These are phyloP conservation scores for Dryobates pubescens DNA, from an alignment of 2,797 vertebrate species.

Conservation along the genomic window DNA sequence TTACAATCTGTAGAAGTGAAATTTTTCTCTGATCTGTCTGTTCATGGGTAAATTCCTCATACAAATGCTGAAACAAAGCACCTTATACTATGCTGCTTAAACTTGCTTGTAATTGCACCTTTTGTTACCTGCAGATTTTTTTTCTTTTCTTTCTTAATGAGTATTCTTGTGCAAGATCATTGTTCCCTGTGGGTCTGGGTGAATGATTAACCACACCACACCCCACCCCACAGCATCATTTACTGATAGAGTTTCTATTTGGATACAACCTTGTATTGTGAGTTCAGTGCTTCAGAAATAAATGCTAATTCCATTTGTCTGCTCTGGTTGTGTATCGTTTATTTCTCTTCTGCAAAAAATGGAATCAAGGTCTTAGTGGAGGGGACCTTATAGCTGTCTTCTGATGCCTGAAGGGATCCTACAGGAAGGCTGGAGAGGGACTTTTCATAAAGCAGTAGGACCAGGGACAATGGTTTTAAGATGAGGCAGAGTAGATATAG, in stretches of 20 bases:
- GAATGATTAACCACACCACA: slow-evolving; percentile 70
- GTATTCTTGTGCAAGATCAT: slow-evolving; percentile 66
- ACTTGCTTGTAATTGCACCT: slow-evolving; percentile 84
- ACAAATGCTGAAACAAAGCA: slow-evolving; percentile 79
- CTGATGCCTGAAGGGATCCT: too few species aligned
- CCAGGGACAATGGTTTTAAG: too few species aligned
- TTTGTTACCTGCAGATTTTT: slow-evolving; percentile 78
- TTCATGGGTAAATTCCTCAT: slow-evolving; percentile 67
- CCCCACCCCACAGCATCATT: slow-evolving; percentile 72
- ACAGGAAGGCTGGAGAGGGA: too few species aligned
- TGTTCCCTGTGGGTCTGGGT: slow-evolving; percentile 73
- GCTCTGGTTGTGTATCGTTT: slow-evolving; percentile 27
- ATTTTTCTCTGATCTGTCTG: slow-evolving; percentile 71
- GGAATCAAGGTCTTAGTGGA: neutral
- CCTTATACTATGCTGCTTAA: slow-evolving; percentile 84
- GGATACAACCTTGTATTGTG: slow-evolving; percentile 78
- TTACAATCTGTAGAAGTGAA: slow-evolving; percentile 73
- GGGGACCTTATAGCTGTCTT: too few species aligned
- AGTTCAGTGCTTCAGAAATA: slow-evolving; percentile 82
- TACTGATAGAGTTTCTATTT: slow-evolving; percentile 76
- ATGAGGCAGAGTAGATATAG: too few species aligned
- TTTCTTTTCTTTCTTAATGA: slow-evolving; percentile 56
- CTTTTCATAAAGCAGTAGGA: too few species aligned
- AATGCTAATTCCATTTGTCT: slow-evolving; percentile 78
- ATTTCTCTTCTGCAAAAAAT: slow-evolving; percentile 23